These are phyloP conservation scores for Drosophila quinaria DNA, from an alignment of 2,888 invertebrate species.

Conservation along the genomic window DNA sequence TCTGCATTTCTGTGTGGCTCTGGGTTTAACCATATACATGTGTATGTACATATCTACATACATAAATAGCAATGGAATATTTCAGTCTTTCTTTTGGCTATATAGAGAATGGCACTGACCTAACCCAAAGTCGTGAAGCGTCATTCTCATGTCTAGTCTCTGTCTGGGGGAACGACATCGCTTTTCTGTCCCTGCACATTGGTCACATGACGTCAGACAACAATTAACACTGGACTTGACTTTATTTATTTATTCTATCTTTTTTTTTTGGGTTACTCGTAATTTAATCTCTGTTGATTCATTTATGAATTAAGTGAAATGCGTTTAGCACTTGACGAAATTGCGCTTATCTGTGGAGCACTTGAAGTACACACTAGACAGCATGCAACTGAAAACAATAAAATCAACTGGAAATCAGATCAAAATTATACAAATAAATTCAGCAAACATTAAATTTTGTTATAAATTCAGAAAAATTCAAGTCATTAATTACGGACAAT, in stretches of 20 bases:
- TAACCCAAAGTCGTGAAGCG: slow-evolving; percentile 46
- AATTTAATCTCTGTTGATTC: slow-evolving; percentile 54
- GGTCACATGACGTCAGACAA: slow-evolving; percentile 8
- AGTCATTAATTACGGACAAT: background rate
- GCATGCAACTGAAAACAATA: background rate
- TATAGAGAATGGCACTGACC: slow-evolving; percentile 58
- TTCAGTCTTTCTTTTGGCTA: slow-evolving; percentile 29
- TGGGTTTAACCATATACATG: slow-evolving; percentile 14
- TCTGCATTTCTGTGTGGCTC: slow-evolving; percentile 41
- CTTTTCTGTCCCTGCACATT: slow-evolving; percentile 9
- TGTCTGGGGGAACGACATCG: slow-evolving; percentile 31
- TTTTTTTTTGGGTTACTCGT: background rate
- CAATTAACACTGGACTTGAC: slow-evolving; percentile 38
- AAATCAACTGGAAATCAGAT: background rate
- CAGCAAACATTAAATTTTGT: background rate
- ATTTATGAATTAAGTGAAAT: slow-evolving; percentile 56
- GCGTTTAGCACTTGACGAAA: slow-evolving; percentile 54
- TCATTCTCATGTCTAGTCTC: slow-evolving; percentile 34
- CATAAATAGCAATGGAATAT: slow-evolving; percentile 57
- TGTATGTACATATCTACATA: background rate
- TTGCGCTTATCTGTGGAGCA: slow-evolving; percentile 53
- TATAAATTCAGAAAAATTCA: background rate
- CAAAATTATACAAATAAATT: background rate
- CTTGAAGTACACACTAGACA: slow-evolving; percentile 36
- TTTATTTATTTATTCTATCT: too few species aligned